Conservation (phyloP, 2,888 invertebrate genomes). For the Heliconius sara region DNA sequence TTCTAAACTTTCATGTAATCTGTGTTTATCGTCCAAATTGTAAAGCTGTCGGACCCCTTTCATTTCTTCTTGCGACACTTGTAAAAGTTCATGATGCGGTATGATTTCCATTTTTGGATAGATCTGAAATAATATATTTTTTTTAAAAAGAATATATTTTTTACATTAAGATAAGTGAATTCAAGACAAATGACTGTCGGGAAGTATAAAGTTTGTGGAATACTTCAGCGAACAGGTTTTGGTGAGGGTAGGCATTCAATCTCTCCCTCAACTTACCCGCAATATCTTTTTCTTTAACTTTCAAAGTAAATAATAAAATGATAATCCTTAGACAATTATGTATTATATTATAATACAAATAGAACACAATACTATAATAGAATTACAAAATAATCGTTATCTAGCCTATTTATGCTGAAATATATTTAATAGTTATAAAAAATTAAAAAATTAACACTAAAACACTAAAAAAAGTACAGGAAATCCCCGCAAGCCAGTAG, state of each 20-base stretch:
- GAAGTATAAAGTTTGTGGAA: background rate
- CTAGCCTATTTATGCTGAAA: too few relatives aligned
- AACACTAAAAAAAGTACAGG: too few relatives aligned
- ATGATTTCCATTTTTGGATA: constrained; percentile 11
- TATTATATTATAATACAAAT: too few relatives aligned
- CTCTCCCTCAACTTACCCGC: too few relatives aligned
- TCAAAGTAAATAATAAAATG: background rate
- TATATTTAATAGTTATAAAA: too few relatives aligned
- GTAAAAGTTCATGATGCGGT: constrained; percentile 21
- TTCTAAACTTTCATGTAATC: constrained; percentile 39
- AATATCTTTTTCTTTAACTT: background rate
- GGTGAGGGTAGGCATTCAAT: background rate
- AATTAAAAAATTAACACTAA: too few relatives aligned
- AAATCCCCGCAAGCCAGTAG: too few relatives aligned
- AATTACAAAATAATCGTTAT: too few relatives aligned
- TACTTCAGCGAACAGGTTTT: background rate
- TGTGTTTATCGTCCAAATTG: constrained; percentile 15
- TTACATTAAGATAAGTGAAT: too few relatives aligned
- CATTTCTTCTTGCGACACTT: constrained; percentile 28
- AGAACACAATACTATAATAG: too few relatives aligned
- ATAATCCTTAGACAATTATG: background rate
- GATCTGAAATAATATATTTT: background rate
- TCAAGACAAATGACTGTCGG: background rate
- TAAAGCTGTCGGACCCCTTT: background rate
- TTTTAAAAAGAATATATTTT: too few relatives aligned